Evolutionary conservation across 1,140 invertebrate genomes (phyloP).

Genomic region (Octopus bimaculoides): DNA sequence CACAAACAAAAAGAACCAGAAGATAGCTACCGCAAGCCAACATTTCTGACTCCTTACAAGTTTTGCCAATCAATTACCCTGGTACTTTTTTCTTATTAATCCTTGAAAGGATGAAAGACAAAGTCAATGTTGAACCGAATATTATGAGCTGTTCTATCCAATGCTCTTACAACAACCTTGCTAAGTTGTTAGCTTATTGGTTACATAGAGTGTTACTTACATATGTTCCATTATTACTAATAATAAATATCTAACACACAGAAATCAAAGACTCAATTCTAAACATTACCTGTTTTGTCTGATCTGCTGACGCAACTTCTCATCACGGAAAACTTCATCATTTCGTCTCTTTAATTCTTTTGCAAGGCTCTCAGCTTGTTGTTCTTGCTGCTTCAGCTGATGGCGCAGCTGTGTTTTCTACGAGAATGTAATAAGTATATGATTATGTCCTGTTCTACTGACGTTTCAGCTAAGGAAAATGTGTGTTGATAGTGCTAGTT

Average conservation of each 20-base stretch:
- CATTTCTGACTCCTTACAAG: too few relatives aligned
- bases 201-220: neutral
- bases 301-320: conserved; percentile 57
- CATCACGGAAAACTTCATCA: conserved; percentile 47
- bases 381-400: conserved; percentile 35
- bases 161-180: neutral
- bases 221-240: neutral
- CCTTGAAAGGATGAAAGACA: neutral
- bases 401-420: too few relatives aligned
- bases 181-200: neutral
- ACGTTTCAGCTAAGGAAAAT: too few relatives aligned
- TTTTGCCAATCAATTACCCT: too few relatives aligned
- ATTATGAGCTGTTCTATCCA: neutral
- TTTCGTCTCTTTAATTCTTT: conserved; percentile 51
- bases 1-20: too few relatives aligned
- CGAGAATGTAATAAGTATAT: too few relatives aligned
- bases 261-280: neutral
- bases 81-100: neutral
- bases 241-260: neutral
- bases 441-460: too few relatives aligned
- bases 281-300: conserved; percentile 50
- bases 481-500: too few relatives aligned
- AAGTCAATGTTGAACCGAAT: neutral
- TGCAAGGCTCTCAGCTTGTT: conserved; percentile 53
- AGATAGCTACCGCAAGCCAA: too few relatives aligned